A percentile compares a stretch with the other conserved stretches of the same genome.
Conservation (phyloP, 2,888 invertebrate genomes). For the Stenotaenia linearis region DNA sequence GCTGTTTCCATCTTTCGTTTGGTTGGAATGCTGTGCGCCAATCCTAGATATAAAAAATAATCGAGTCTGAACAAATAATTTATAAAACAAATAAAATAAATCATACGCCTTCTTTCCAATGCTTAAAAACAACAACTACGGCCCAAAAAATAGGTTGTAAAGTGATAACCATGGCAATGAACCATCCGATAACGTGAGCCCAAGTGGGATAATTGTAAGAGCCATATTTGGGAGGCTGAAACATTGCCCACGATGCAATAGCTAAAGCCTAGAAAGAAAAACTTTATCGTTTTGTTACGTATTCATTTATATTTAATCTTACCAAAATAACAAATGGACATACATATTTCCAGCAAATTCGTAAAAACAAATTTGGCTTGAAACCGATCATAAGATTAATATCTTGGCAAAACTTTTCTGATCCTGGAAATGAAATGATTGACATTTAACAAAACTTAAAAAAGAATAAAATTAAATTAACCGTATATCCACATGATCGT, state of each 20-base stretch:
- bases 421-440: background rate
- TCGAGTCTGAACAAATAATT: no score
- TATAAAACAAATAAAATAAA: no score
- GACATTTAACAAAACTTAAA: background rate
- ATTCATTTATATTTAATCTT: conserved; percentile 47
- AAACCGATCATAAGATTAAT: background rate
- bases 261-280: conserved; percentile 58
- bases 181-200: conserved; percentile 65
- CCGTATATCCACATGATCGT: conserved; percentile 15
- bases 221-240: conserved; percentile 59
- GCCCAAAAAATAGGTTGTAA: background rate
- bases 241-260: conserved; percentile 63
- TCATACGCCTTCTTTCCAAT: background rate
- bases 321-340: conserved; percentile 68
- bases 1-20: background rate
- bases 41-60: no score
- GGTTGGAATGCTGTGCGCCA: background rate
- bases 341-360: conserved; percentile 63
- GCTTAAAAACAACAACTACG: background rate
- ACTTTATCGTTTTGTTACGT: background rate
- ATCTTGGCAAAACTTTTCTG: background rate
- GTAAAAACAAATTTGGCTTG: conserved; percentile 46
- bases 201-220: conserved; percentile 63
- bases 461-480: background rate
- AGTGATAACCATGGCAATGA: conserved; percentile 53